phyloP scores from a whole-genome alignment of 2,797 vertebrate species.

The Mastacembelus armatus region DNA sequence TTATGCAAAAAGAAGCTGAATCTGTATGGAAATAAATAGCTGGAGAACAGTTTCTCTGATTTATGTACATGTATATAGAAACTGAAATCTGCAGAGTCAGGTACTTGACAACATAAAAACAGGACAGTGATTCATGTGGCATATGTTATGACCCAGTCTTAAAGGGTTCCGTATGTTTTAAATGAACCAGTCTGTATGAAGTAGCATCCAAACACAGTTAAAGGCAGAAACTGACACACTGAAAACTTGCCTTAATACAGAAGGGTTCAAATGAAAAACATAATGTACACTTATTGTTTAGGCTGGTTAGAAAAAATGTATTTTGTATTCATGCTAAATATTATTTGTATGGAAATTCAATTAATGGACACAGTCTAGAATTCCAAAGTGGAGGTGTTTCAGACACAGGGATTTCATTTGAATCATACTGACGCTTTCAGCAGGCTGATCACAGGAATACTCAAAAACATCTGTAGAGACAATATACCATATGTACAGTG shows the following conservation, averaged over 20 bases:
- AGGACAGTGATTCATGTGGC: neutral
- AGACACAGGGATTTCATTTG: conserved; percentile 4
- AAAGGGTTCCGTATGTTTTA: neutral
- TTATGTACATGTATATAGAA: conserved; percentile 1
- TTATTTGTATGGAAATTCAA: neutral
- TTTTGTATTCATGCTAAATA: no score
- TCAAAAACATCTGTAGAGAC: neutral
- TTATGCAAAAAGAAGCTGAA: neutral
- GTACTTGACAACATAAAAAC: neutral
- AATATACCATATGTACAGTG: conserved; percentile 1
- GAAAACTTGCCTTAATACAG: no score
- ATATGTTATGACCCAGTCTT: no score
- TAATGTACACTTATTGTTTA: no score
- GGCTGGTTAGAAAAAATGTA: no score
- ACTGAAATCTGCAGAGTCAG: neutral
- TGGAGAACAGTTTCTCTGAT: neutral
- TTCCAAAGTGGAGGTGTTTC: neutral
- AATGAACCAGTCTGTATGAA: neutral
- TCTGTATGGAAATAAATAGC: conserved; percentile 4
- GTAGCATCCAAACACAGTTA: no score
- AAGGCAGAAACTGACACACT: neutral
- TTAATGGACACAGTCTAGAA: no score
- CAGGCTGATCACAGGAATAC: no score
- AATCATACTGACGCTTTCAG: conserved; percentile 1
- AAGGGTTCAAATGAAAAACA: no score